Base-by-base conservation (phyloP, 2,113 vertebrate genomes). In the Xyliphius kryptos region DNA sequence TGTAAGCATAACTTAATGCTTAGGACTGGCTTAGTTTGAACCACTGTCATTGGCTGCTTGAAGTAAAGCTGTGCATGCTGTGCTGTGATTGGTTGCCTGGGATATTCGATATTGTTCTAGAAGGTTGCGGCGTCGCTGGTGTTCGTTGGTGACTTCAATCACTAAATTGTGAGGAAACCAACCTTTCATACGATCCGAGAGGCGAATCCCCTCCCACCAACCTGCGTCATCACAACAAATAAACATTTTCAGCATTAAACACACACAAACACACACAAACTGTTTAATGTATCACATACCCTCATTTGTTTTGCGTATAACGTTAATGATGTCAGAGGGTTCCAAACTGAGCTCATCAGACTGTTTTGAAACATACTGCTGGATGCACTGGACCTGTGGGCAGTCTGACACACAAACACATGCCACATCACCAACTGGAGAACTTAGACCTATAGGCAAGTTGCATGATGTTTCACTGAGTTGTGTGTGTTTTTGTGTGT, bases 111-210 rank as follows among this genome's bases (percentile, higher is more conserved):
- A 87, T 6, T 81, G 74, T 55, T 87, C 83, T 0, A 79, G 82
- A 5, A 89, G 83, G 40, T 89, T 85, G 41, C 85, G 77, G 53
- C 87, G 76, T 9, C 87, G 73, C 38, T 86, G 77, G 0, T 90
- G 88, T 44, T 90, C 87, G 1, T 84, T 88, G 2, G 86, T 88
- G 68, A 90, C 85, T 78, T 89, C 88, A 19, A 72, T 74, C 20
- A 85, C 83, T 5, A 81, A 62, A 1, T 73, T 65, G 9, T 80
- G 75, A 21, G 88, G 88, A 54, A 89, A 90, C 76, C 85, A 86
- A 40, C 88, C 88, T 26, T 77, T 77, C 62, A 57, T 67, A 12
- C 78, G 75, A 13, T 80, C 83, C 0, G 69, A 74, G 8, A 84
- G 61, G 15, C 82, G 85, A 63, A 87, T 70, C 0, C 88, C 86